Percentiles rank a stretch among this genome's conserved stretches.
These are phyloP conservation scores for Dryobotodes eremita DNA, from an alignment of 2,888 invertebrate genomes.

Conservation along the genomic window DNA sequence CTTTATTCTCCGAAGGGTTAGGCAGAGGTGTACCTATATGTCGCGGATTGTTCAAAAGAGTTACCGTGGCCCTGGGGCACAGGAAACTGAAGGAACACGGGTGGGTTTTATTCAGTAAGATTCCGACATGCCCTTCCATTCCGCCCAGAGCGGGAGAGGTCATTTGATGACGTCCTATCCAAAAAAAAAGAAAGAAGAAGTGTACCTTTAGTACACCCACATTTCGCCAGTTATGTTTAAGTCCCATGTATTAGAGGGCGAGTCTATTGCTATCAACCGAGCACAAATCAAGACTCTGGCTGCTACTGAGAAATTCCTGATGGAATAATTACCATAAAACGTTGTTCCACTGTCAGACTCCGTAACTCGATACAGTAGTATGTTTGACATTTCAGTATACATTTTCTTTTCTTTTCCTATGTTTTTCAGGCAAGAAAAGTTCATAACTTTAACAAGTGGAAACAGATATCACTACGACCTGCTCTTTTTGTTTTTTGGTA, in stretches of 20 bases:
- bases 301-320: background rate
- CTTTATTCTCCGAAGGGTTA: background rate
- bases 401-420: background rate
- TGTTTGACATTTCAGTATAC: background rate
- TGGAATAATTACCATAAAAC: background rate
- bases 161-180: too few species aligned
- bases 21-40: background rate
- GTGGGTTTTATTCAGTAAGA: too few species aligned
- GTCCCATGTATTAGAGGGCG: background rate
- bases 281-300: background rate
- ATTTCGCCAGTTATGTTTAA: background rate
- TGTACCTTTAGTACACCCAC: background rate
- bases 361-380: background rate
- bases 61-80: too few species aligned
- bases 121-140: too few species aligned
- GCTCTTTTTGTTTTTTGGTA: slow-evolving; percentile 90
- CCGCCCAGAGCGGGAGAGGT: too few species aligned
- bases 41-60: too few species aligned
- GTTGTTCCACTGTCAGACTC: background rate
- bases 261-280: background rate
- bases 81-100: too few species aligned
- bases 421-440: slow-evolving; percentile 88
- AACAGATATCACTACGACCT: slow-evolving; percentile 87
- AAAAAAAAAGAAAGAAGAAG: too few species aligned
- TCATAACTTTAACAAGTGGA: slow-evolving; percentile 85